Evolutionary conservation across 2,888 invertebrate genomes (phyloP).

Genomic region (Erebia palarica): DNA sequence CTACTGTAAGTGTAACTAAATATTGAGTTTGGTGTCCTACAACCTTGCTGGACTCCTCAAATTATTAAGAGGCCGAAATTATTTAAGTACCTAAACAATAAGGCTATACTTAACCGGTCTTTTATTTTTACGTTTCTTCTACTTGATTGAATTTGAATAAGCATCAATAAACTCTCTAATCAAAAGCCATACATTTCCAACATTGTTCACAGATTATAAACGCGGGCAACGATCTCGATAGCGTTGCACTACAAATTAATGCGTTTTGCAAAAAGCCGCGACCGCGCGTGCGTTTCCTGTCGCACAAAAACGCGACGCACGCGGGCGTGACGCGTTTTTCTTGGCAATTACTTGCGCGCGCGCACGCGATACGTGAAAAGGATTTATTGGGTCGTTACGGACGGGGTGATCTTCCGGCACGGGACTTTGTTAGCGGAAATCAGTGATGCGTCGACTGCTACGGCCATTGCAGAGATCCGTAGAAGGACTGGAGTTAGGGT

Average conservation of each 20-base stretch:
- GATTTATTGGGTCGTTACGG: constrained; percentile 43
- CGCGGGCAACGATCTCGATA: constrained; percentile 43
- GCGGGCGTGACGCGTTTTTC: constrained; percentile 54
- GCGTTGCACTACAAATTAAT: constrained; percentile 47
- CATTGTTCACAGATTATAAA: constrained; percentile 35
- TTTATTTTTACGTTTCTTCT: no score
- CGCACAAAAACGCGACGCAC: constrained; percentile 49
- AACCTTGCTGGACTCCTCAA: no score
- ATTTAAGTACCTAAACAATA: no score
- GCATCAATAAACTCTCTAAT: neutral
- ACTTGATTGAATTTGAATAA: neutral
- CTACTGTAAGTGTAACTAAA: no score
- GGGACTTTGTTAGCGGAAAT: constrained; percentile 5
- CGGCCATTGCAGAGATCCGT: no score
- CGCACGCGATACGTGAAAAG: constrained; percentile 43
- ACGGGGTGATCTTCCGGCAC: constrained; percentile 39
- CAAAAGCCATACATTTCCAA: constrained; percentile 13
- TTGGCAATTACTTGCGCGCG: constrained; percentile 48
- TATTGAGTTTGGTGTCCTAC: no score
- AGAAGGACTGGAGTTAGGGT: no score
- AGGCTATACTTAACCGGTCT: no score
- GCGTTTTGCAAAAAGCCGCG: constrained; percentile 47
- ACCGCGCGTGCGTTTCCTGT: constrained; percentile 56
- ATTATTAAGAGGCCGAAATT: no score
- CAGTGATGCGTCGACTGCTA: neutral